Conservation (phyloP, 1,140 invertebrate genomes). For the Bombus superbus region DNA sequence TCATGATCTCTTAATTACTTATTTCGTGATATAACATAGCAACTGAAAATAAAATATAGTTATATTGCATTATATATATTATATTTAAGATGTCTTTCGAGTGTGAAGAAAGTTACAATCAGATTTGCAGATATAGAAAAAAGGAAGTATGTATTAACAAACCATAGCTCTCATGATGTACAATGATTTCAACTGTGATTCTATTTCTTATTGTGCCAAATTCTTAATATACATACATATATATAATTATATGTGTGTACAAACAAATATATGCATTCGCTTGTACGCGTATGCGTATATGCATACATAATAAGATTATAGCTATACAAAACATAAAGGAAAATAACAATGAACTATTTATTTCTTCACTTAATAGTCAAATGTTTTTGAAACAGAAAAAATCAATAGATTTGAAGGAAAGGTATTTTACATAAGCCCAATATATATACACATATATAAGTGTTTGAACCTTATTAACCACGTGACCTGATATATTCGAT, state of each 20-base stretch:
- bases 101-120: constrained; percentile 48
- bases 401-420: constrained; percentile 51
- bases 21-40: constrained; percentile 22
- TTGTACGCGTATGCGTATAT: constrained; percentile 38
- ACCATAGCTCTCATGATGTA: constrained; percentile 77
- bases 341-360: constrained; percentile 63
- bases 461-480: constrained; percentile 71
- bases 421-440: constrained; percentile 66
- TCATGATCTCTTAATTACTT: constrained; percentile 44
- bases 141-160: constrained; percentile 55
- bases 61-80: constrained; percentile 43
- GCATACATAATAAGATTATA: constrained; percentile 62
- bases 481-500: constrained; percentile 72
- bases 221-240: constrained; percentile 68
- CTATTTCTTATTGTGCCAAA: constrained; percentile 81
- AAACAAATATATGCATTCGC: constrained; percentile 40
- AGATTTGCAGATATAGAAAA: constrained; percentile 51
- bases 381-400: constrained; percentile 54
- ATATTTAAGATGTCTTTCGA: constrained; percentile 47
- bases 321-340: constrained; percentile 64
- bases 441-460: constrained; percentile 50
- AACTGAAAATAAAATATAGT: constrained; percentile 19
- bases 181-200: constrained; percentile 82
- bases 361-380: constrained; percentile 64
- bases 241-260: constrained; percentile 44